Evolutionary conservation across 2,797 vertebrate species (phyloP).

Genomic region (Crenichthys baileyi): DNA sequence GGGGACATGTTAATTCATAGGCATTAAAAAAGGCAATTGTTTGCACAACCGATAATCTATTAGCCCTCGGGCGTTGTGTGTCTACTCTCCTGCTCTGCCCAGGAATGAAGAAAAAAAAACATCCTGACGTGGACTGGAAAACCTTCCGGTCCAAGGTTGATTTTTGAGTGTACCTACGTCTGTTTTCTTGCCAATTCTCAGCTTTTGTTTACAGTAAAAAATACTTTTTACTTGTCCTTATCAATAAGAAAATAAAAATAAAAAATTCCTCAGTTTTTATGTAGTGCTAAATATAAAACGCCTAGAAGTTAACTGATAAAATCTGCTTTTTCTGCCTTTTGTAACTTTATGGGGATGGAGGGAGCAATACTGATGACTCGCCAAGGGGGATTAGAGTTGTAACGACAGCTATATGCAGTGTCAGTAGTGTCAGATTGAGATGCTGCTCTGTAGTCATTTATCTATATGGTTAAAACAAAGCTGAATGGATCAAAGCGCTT

Average conservation of each 20-base stretch:
- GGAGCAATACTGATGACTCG: conserved; percentile 52
- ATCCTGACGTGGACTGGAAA: conserved; percentile 82
- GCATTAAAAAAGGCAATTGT: conserved; percentile 86
- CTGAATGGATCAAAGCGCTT: conserved; percentile 77
- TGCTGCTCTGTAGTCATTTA: conserved; percentile 67
- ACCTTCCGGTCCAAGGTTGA: conserved; percentile 84
- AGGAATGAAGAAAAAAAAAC: conserved; percentile 62
- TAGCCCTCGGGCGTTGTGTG: conserved; percentile 79
- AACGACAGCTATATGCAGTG: conserved; percentile 74
- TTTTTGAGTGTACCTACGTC: conserved; percentile 84
- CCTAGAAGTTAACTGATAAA: conserved; percentile 22
- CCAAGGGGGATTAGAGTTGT: conserved; percentile 66
- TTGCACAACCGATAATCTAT: conserved; percentile 85
- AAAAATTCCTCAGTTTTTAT: conserved; percentile 9
- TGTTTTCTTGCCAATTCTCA: conserved; percentile 45
- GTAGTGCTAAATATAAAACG: conserved; percentile 11
- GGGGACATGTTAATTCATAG: conserved; percentile 86
- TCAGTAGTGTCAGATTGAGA: conserved; percentile 77
- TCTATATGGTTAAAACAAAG: conserved; percentile 55
- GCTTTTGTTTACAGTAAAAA: conserved; percentile 19
- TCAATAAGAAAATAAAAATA: conserved; percentile 15
- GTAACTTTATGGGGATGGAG: conserved; percentile 39
- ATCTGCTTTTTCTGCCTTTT: conserved; percentile 34
- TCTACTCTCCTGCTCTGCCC: conserved; percentile 75
- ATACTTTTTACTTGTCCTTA: conserved; percentile 11